Conservation (phyloP, 2,797 vertebrate genomes). For the Nothura maculosa region DNA sequence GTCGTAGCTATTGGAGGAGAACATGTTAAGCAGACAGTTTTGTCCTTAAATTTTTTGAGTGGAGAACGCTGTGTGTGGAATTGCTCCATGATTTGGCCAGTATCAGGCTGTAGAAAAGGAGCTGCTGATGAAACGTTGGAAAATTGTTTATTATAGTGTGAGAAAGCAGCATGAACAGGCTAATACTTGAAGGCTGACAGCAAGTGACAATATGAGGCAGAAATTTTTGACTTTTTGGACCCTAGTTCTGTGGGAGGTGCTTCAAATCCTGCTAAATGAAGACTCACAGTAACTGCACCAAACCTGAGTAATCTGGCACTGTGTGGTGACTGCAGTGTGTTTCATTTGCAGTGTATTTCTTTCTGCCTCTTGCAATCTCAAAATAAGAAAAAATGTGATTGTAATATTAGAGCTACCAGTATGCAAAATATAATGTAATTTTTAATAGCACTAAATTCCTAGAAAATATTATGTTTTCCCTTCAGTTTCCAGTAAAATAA, state of each 20-base stretch:
- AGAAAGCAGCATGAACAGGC: not conserved
- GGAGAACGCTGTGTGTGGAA: not conserved
- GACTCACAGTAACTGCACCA: not conserved
- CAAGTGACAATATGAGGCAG: not conserved
- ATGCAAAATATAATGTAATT: not conserved
- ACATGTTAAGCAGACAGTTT: not conserved
- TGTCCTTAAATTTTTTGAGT: not conserved
- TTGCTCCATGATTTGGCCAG: not conserved
- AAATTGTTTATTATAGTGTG: accelerated
- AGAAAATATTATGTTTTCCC: not conserved
- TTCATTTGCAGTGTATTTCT: not conserved
- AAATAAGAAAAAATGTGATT: not conserved
- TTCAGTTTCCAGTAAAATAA: not conserved
- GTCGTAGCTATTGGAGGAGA: not conserved
- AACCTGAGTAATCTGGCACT: not conserved
- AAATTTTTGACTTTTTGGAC: not conserved
- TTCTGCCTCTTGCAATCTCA: not conserved
- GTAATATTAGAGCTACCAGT: not conserved
- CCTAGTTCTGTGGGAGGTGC: not conserved
- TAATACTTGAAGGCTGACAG: not conserved
- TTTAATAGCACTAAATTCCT: not conserved
- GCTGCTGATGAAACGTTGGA: not conserved
- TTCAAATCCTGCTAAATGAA: not conserved
- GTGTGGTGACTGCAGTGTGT: not conserved
- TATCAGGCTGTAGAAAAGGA: not conserved